Evolutionary conservation across 2,113 vertebrate genomes (phyloP).

Genomic region (Alligator mississippiensis): DNA sequence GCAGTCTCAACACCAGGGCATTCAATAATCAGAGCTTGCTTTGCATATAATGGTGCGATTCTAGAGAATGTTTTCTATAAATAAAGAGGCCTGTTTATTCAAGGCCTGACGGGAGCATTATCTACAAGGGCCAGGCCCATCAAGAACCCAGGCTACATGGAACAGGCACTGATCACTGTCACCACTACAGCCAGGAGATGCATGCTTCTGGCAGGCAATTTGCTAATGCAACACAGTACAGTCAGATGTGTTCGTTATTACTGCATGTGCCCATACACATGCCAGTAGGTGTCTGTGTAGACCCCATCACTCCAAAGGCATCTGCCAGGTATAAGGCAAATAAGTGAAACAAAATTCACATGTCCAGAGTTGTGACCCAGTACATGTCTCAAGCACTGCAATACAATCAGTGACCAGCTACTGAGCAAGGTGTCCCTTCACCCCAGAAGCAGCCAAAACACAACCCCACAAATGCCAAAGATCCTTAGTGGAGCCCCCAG

Average conservation of each 20-base stretch:
- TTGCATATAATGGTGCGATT: constrained; percentile 1
- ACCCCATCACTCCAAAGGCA: background rate
- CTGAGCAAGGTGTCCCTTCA: no score
- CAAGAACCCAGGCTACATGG: background rate
- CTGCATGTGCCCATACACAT: no score
- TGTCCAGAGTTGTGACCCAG: no score
- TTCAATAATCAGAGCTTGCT: background rate
- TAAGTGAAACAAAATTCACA: no score
- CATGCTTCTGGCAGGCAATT: background rate
- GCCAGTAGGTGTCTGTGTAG: background rate
- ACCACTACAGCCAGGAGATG: background rate
- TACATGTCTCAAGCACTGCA: no score
- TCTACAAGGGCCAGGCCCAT: fast-evolving
- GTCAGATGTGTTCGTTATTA: background rate
- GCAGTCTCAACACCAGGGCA: background rate
- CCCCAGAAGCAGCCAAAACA: no score
- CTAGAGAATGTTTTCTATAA: constrained; percentile 42
- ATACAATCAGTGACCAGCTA: no score
- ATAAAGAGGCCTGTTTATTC: constrained; percentile 69
- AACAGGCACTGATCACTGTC: background rate
- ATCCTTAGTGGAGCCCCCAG: no score
- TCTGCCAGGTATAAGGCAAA: background rate
- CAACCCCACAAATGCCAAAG: no score
- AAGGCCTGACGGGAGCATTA: background rate
- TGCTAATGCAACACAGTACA: background rate